A percentile compares a stretch with the other conserved stretches of the same genome.
Evolutionary conservation across 2,113 vertebrate genomes (phyloP).

Genomic region (Phaethornis superciliosus): DNA sequence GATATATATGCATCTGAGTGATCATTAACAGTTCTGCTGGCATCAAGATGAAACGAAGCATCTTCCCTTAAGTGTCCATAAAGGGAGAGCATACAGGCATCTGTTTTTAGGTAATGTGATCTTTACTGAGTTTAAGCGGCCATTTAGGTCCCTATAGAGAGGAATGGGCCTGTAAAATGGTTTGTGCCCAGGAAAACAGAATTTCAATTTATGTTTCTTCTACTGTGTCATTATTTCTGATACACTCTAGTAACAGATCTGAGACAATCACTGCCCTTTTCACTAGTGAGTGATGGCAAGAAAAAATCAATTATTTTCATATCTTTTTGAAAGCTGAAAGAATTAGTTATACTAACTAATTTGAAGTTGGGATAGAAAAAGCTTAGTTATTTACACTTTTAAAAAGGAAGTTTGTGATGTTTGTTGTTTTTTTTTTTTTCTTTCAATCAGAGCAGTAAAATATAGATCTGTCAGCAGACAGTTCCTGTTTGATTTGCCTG

Average conservation of each 20-base stretch:
- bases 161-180: neutral
- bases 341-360: neutral
- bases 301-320: neutral
- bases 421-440: too few species aligned
- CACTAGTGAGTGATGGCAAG: neutral
- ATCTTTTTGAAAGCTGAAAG: neutral
- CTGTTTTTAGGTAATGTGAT: neutral
- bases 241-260: neutral
- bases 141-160: neutral
- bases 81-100: neutral
- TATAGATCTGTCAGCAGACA: neutral
- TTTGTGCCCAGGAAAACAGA: neutral
- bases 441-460: neutral
- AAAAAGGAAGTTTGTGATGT: neutral
- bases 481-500: neutral
- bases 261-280: neutral
- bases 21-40: neutral
- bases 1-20: neutral
- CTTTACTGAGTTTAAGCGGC: neutral
- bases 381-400: neutral
- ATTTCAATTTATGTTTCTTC: neutral
- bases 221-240: neutral
- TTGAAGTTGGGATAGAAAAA: neutral
- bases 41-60: neutral
- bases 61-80: neutral